Conservation (phyloP, 2,888 invertebrate genomes). For the Brachyptera putata region DNA sequence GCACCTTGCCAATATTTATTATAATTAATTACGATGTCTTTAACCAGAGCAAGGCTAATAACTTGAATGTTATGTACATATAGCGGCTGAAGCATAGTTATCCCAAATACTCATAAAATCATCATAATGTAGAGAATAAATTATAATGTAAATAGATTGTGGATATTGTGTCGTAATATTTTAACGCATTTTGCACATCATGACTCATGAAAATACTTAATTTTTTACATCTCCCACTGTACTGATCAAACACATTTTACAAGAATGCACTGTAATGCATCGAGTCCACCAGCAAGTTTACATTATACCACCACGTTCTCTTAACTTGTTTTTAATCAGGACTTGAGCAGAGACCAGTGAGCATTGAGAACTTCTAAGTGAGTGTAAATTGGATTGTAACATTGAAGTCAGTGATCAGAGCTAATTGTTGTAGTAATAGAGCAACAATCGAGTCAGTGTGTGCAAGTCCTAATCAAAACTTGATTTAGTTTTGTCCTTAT, state of each 20-base stretch:
- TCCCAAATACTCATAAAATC: constrained; percentile 29
- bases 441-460: constrained; percentile 19
- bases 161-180: constrained; percentile 33
- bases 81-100: constrained; percentile 29
- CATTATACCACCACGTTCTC: no score
- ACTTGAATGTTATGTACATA: constrained; percentile 32
- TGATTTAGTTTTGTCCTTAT: constrained; percentile 28
- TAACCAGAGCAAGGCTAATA: constrained; percentile 10
- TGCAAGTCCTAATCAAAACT: constrained; percentile 28
- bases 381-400: no score
- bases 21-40: constrained; percentile 3
- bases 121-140: constrained; percentile 22
- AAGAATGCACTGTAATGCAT: no score
- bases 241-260: constrained; percentile 15
- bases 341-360: not conserved
- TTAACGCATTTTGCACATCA: constrained; percentile 30
- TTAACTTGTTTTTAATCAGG: no score
- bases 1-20: constrained; percentile 31
- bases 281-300: no score
- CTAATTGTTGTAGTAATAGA: not conserved
- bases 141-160: constrained; percentile 32
- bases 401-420: not conserved
- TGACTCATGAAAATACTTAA: not conserved
- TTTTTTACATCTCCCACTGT: constrained; percentile 16
- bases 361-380: constrained; percentile 1